Percentiles rank a stretch among this genome's conserved stretches.
phyloP scores from a whole-genome alignment of 2,888 invertebrate genomes.

The Erpobdella octoculata region DNA sequence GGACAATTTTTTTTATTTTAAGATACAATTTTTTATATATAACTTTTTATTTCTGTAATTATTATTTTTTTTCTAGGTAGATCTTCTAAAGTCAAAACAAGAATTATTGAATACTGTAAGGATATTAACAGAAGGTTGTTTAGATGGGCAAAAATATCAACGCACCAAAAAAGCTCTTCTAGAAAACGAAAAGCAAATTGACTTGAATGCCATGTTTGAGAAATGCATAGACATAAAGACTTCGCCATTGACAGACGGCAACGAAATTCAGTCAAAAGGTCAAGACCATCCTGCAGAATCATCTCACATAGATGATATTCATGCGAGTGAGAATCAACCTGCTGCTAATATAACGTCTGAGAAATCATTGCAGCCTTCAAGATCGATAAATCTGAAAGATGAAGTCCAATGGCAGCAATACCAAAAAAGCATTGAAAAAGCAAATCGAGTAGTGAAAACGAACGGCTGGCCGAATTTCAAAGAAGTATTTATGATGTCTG shows the following conservation, averaged over 20 bases:
- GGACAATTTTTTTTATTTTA: not conserved
- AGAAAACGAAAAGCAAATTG: not conserved
- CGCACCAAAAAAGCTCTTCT: not conserved
- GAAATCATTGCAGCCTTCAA: not conserved
- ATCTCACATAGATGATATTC: not conserved
- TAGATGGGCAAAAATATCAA: constrained; percentile 36
- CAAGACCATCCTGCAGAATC: not conserved
- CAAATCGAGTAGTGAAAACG: constrained; percentile 1
- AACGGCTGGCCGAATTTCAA: constrained; percentile 67
- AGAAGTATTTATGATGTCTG: constrained; percentile 84
- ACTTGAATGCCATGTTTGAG: not conserved
- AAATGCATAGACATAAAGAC: not conserved
- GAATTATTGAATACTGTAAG: constrained; percentile 67
- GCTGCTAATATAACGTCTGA: not conserved
- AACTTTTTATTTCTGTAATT: too few species aligned
- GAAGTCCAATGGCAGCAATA: constrained; percentile 25
- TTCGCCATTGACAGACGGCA: constrained; percentile 14
- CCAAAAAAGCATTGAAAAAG: constrained; percentile 2
- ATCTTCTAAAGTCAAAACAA: constrained; percentile 60
- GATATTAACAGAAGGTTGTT: constrained; percentile 60
- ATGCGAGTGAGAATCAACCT: not conserved
- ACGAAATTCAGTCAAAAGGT: constrained; percentile 21
- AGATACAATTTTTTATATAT: not conserved
- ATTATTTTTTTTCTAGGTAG: constrained; percentile 60
- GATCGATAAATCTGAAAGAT: constrained; percentile 1